phyloP scores from a whole-genome alignment of 2,888 invertebrate species.

The Fabriciana adippe region DNA sequence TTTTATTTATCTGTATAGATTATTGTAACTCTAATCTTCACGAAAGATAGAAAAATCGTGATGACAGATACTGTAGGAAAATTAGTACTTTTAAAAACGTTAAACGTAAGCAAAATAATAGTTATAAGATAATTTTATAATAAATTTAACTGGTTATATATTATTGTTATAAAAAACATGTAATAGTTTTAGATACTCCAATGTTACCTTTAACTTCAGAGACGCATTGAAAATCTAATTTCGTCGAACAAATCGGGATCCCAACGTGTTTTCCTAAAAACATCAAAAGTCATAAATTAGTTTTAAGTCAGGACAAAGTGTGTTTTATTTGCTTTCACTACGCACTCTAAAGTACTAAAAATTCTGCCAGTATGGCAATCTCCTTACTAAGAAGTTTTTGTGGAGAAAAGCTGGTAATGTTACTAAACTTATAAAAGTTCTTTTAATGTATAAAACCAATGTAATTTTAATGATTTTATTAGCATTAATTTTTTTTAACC shows the following conservation, averaged over 20 bases:
- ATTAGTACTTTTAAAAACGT: no score
- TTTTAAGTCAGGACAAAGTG: not conserved
- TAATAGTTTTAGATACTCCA: not conserved
- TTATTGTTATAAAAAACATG: not conserved
- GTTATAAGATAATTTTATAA: no score
- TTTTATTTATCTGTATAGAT: no score
- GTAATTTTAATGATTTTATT: no score
- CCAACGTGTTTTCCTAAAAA: slow-evolving; percentile 56
- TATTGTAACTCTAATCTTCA: not conserved
- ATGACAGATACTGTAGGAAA: no score
- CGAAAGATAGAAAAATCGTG: no score
- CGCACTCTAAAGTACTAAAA: not conserved
- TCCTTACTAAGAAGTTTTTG: not conserved
- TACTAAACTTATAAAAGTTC: no score
- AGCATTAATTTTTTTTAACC: no score
- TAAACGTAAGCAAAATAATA: no score
- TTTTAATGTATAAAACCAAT: not conserved
- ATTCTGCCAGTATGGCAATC: not conserved
- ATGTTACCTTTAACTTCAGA: slow-evolving; percentile 58
- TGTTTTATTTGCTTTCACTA: not conserved
- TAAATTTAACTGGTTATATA: not conserved
- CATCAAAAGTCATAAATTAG: not conserved
- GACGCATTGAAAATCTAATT: slow-evolving; percentile 61
- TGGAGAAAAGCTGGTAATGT: no score
- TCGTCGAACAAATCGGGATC: slow-evolving; percentile 66